Base-by-base conservation (phyloP, 2,797 vertebrate species). In the Malacoctenus gilli region DNA sequence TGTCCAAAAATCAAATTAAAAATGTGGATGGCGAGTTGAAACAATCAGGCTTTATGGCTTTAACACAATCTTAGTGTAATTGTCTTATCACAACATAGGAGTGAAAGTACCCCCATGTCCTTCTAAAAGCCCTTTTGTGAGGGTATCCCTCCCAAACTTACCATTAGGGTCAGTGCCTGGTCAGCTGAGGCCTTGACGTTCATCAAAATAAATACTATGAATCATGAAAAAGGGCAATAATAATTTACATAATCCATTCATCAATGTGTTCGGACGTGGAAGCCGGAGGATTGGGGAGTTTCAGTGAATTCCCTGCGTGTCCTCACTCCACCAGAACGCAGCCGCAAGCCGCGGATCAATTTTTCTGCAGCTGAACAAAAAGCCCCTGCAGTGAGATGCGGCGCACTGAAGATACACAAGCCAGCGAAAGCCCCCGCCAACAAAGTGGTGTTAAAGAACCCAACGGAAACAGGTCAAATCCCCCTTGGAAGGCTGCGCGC, bases 131-230 rank as follows among this genome's bases (percentile, higher is more conserved):
- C n/a, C n/a, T n/a, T n/a, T n/a, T n/a, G n/a, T n/a, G n/a, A n/a
- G n/a, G n/a, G n/a, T n/a, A n/a, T n/a, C n/a, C n/a, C n/a, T n/a
- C n/a, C n/a, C n/a, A n/a, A n/a, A n/a, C n/a, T n/a, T n/a, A n/a
- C n/a, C n/a, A n/a, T n/a, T n/a, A n/a, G n/a, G 22, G 4, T 9
- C 25, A 28, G 25, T 16, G 44, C 35, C 53, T 9, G 34, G 58
- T 42, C 32, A 59, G 66, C 30, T 35, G 38, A 40, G 64, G 41
- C 25, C 58, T 18, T 38, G 21, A 56, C 52, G 19, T 48, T 43
- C 9, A 49, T 35, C 19, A 52, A 7, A 57, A 4, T 15, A 34
- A 3, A 32, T 30, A n/a, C 6, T 6, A n/a, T 35, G 14, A 32
- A 34, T 34, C 12, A 1, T 46, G 22, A 13, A 23, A 59, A 50